These are phyloP conservation scores for Choloepus didactylus DNA, from an alignment of 2,797 vertebrate species.

Conservation along the genomic window DNA sequence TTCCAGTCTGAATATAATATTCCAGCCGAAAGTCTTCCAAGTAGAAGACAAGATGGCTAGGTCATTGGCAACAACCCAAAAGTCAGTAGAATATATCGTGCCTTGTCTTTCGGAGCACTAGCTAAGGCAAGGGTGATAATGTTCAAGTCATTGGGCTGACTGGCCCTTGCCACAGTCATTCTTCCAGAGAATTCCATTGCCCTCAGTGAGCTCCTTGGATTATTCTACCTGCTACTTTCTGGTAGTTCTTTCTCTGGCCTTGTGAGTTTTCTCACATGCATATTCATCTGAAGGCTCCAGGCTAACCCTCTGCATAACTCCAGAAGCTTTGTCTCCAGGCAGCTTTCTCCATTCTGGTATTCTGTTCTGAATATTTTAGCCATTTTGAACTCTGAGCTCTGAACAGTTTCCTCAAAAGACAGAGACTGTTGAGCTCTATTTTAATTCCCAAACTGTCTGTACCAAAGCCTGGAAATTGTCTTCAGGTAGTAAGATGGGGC, in stretches of 20 bases:
- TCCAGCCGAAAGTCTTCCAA: background rate
- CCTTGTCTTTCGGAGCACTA: background rate
- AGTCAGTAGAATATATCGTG: background rate
- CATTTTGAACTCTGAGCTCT: background rate
- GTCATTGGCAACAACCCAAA: background rate
- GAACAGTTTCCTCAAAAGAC: background rate
- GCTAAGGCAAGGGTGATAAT: background rate
- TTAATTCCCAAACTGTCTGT: background rate
- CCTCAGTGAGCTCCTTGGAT: background rate
- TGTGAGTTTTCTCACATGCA: background rate
- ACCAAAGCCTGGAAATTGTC: background rate
- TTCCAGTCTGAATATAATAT: background rate
- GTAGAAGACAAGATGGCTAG: background rate
- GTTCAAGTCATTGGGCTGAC: background rate
- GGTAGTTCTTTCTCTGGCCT: background rate
- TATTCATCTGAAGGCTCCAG: background rate
- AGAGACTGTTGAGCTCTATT: background rate
- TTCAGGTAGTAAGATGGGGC: background rate
- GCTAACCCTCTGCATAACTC: rapidly evolving
- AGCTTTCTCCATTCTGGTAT: background rate
- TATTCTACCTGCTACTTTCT: background rate
- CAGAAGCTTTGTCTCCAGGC: background rate
- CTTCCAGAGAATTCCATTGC: background rate
- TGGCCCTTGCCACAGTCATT: background rate
- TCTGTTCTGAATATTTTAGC: background rate